phyloP scores from a whole-genome alignment of 37 sponge, comb jelly and placozoan species.

The Tethya wilhelma region DNA sequence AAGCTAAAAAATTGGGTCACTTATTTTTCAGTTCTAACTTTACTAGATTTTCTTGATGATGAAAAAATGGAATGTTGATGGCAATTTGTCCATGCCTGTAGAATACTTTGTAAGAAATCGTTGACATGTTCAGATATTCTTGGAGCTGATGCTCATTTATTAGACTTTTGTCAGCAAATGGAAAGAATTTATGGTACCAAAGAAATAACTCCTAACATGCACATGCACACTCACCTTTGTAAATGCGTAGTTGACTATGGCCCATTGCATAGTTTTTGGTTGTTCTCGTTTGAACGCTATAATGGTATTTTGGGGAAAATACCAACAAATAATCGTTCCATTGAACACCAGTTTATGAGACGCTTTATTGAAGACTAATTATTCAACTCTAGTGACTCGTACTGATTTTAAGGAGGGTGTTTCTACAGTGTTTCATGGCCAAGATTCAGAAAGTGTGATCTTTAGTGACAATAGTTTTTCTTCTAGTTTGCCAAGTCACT shows the following conservation, averaged over 20 bases:
- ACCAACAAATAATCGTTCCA: slow-evolving; percentile 29
- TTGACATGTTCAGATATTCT: slow-evolving; percentile 25
- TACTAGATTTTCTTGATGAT: not conserved
- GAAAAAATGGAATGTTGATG: slow-evolving; percentile 19
- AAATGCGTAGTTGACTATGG: slow-evolving; percentile 43
- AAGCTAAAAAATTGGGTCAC: slow-evolving; percentile 50
- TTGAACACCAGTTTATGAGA: slow-evolving; percentile 37
- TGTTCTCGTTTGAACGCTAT: slow-evolving; percentile 45
- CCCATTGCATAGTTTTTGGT: no score
- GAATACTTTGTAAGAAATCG: not conserved
- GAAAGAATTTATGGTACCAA: slow-evolving; percentile 28
- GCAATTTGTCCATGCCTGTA: slow-evolving; percentile 38
- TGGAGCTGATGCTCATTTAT: slow-evolving; percentile 31
- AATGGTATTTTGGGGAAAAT: slow-evolving; percentile 33
- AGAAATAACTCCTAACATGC: slow-evolving; percentile 55
- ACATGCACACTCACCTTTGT: slow-evolving; percentile 33
- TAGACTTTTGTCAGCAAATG: slow-evolving; percentile 23
- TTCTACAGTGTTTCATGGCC: not conserved
- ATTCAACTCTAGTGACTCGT: not conserved
- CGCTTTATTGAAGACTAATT: slow-evolving; percentile 15
- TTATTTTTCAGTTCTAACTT: not conserved
- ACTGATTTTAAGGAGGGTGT: not conserved
- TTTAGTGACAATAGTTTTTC: not conserved
- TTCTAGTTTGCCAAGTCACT: not conserved
- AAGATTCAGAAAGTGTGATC: not conserved